Evolutionary conservation across 2,113 vertebrate genomes (phyloP).

Genomic region (Ageneiosus marmoratus): DNA sequence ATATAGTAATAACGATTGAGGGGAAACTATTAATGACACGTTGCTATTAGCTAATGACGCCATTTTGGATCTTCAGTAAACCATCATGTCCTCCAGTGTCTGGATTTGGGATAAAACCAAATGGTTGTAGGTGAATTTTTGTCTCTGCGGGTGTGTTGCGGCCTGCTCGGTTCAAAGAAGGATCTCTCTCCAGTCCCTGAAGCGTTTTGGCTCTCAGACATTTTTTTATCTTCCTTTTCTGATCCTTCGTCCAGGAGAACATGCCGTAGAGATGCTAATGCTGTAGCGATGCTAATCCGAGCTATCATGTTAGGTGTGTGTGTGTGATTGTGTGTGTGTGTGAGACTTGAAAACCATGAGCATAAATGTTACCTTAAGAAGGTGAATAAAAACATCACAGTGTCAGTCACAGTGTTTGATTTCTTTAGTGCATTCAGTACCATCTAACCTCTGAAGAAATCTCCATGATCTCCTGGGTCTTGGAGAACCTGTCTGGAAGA

Average conservation of each 20-base stretch:
- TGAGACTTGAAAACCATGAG: neutral
- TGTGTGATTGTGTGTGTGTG: neutral
- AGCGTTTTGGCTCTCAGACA: constrained; percentile 16
- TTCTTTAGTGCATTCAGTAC: too few species aligned
- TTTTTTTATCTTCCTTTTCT: neutral
- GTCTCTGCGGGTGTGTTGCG: neutral
- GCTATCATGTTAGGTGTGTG: neutral
- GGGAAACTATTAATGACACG: neutral
- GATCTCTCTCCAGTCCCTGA: constrained; percentile 11
- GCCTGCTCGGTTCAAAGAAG: neutral
- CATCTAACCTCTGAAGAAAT: too few species aligned
- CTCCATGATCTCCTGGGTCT: too few species aligned
- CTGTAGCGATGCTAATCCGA: neutral
- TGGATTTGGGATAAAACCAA: neutral
- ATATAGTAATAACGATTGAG: neutral
- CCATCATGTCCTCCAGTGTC: neutral
- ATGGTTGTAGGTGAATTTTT: neutral
- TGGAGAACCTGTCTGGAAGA: too few species aligned
- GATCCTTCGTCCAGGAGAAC: neutral
- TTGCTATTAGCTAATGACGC: neutral
- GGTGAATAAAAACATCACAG: too few species aligned
- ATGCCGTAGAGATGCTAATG: neutral
- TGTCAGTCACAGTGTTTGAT: too few species aligned
- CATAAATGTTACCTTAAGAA: neutral
- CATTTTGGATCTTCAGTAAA: neutral